Percentiles rank a stretch among this genome's conserved stretches.
These are phyloP conservation scores for Salvelinus sp. DNA, from an alignment of 2,113 vertebrate species.

Conservation along the genomic window DNA sequence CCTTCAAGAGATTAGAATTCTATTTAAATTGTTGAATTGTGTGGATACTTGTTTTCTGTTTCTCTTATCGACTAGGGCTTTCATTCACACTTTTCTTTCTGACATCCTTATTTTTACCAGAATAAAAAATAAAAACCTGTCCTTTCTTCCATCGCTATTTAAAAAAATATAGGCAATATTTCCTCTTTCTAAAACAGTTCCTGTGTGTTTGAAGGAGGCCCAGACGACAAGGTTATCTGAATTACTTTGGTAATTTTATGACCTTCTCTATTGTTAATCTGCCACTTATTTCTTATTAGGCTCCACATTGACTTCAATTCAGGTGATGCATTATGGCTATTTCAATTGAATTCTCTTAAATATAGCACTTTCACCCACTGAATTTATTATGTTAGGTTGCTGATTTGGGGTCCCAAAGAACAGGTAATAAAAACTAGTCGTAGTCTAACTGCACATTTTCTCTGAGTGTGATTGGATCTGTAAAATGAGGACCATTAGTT, in stretches of 20 bases:
- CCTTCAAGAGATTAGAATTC: slow-evolving; percentile 21
- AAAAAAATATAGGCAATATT: slow-evolving; percentile 14
- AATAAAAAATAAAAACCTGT: slow-evolving; percentile 13
- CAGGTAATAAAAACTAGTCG: slow-evolving; percentile 35
- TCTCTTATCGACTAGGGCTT: slow-evolving; percentile 29
- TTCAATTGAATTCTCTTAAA: slow-evolving; percentile 37
- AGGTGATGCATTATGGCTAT: slow-evolving; percentile 37
- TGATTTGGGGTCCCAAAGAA: slow-evolving; percentile 24
- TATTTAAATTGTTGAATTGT: slow-evolving; percentile 24
- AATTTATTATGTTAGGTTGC: slow-evolving; percentile 15
- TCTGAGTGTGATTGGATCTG: slow-evolving; percentile 7
- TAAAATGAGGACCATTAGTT: slow-evolving; percentile 18
- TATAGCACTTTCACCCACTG: slow-evolving; percentile 18
- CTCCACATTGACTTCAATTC: slow-evolving; percentile 26
- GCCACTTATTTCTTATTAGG: slow-evolving; percentile 39
- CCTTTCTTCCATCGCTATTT: slow-evolving; percentile 8
- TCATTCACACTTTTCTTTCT: slow-evolving; percentile 25
- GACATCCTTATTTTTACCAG: background rate
- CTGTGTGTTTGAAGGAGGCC: slow-evolving; percentile 1
- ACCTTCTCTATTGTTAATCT: slow-evolving; percentile 42
- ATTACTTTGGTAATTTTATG: slow-evolving; percentile 49
- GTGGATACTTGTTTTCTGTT: slow-evolving; percentile 19
- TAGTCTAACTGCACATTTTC: slow-evolving; percentile 11
- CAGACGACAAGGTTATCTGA: slow-evolving; percentile 47
- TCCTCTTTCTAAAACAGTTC: slow-evolving; percentile 24